Base-by-base conservation (phyloP, 2,113 vertebrate genomes). In the Pogona vitticeps region DNA sequence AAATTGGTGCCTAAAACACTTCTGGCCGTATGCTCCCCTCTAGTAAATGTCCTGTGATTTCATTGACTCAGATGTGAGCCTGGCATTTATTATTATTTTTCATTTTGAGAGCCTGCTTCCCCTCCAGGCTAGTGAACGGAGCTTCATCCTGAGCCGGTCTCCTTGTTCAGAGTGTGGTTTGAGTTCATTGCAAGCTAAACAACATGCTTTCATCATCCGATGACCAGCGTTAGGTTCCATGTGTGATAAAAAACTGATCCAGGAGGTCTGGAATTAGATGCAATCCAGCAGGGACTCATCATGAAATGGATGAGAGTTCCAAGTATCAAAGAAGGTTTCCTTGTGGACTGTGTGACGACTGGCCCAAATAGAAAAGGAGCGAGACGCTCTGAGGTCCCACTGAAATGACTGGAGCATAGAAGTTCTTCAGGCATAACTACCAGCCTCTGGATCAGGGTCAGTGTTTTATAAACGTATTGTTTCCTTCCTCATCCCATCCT, bases 401-500 rank as follows among this genome's bases (percentile, higher is more conserved):
- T 5, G 46, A 52, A 52, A 52, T 10, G 5, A 5, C 2, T 33
- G 33, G 31, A 23, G 31, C 3, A 3, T 12, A 20, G 21, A 10
- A 13, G 61, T 14, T 68, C 10, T 68, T 68, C 65, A 6, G 46
- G 46, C 14, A 52, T 28, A 56, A 56, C 13, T 15, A 42, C 3
- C 21, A 23, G 58, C 68, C 68, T 36, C 6, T 33, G 58, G 40
- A 33, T 15, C 1, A 9, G 28, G 26, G n/a, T 23, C 26, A 52
- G 6, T 40, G 10, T 20, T 63, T 2, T 71, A 36, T 40, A 72
- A 71, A 36, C n/a, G 33, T 15, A 26, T 63, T 33, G 42, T 84
- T 94, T 75, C 90, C 89, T 86, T 0, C 88, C 84, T 61, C 91
- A 58, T 89, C 77, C 83, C 91, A 89, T 71, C 56, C 88, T 86